These are phyloP conservation scores for Centropus unirufus DNA, from an alignment of 2,113 vertebrate species.

Conservation along the genomic window DNA sequence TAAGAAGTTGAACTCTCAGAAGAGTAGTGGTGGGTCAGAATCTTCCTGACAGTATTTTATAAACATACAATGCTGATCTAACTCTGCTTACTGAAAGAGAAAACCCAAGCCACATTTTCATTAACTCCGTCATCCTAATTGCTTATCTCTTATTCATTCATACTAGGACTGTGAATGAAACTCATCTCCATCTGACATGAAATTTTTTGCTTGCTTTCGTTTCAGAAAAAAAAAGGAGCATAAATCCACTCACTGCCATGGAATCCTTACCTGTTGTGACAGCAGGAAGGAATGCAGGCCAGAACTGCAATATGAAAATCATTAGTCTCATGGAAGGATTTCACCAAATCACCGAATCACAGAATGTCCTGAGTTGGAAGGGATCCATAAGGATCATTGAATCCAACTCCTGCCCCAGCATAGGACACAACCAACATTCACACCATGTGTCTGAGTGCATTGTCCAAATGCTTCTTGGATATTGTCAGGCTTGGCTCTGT, in stretches of 20 bases:
- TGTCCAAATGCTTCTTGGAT: too few species aligned
- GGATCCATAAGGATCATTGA: too few species aligned
- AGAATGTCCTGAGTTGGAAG: too few species aligned
- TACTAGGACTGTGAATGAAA: neutral
- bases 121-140: neutral
- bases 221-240: neutral
- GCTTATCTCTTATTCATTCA: neutral
- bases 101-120: neutral
- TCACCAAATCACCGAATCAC: too few species aligned
- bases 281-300: neutral
- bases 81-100: neutral
- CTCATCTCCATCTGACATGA: neutral
- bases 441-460: too few species aligned
- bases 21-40: neutral
- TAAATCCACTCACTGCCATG: neutral
- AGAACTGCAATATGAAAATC: neutral
- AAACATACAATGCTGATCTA: neutral
- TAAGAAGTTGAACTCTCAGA: neutral
- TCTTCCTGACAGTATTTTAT: neutral
- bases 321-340: neutral
- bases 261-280: neutral
- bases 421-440: too few species aligned
- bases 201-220: neutral
- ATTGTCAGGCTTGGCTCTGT: too few species aligned
- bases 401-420: too few species aligned